A percentile compares a stretch with the other conserved stretches of the same genome.
Evolutionary conservation across 2,113 vertebrate species (phyloP).

Genomic region (Gasterosteus nipponicus): DNA sequence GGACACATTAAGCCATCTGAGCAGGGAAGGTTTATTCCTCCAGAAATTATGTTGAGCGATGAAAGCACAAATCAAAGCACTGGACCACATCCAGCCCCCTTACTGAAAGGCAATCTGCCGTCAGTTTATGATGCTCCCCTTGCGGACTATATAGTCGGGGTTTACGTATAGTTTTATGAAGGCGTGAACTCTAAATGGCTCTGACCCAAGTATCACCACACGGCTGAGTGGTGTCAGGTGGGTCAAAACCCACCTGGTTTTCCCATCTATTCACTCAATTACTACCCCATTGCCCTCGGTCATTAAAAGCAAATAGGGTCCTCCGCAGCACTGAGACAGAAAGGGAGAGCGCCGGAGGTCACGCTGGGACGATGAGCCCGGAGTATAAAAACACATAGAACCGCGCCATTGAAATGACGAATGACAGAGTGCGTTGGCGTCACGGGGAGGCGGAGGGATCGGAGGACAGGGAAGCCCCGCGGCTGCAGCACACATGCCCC

Average conservation of each 20-base stretch:
- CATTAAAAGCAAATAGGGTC: constrained; percentile 5
- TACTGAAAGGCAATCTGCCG: constrained; percentile 13
- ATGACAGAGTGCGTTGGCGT: constrained; percentile 21
- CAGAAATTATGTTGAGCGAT: constrained; percentile 6
- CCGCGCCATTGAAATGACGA: constrained; percentile 36
- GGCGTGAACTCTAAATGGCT: constrained; percentile 41
- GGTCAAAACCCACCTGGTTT: constrained; percentile 26
- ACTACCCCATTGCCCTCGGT: constrained; percentile 10
- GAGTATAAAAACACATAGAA: constrained; percentile 12
- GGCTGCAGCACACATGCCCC: constrained; percentile 62
- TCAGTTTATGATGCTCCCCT: constrained; percentile 2
- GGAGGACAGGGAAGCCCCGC: constrained; percentile 40
- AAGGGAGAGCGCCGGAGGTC: constrained; percentile 33
- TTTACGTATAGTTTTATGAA: constrained; percentile 38
- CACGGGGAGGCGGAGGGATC: constrained; percentile 3
- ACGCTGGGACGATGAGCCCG: constrained; percentile 13
- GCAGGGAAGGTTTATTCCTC: constrained; percentile 26
- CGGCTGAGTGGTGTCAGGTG: constrained; percentile 30
- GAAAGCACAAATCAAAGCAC: constrained; percentile 42
- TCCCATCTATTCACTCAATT: constrained; percentile 8
- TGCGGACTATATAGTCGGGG: constrained; percentile 6
- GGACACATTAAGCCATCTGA: constrained; percentile 33
- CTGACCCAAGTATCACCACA: constrained; percentile 37
- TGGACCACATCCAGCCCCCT: neutral
- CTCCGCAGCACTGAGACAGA: neutral